These are phyloP conservation scores for Pseudopipra pipra DNA, from an alignment of 2,113 vertebrate genomes.

Conservation along the genomic window DNA sequence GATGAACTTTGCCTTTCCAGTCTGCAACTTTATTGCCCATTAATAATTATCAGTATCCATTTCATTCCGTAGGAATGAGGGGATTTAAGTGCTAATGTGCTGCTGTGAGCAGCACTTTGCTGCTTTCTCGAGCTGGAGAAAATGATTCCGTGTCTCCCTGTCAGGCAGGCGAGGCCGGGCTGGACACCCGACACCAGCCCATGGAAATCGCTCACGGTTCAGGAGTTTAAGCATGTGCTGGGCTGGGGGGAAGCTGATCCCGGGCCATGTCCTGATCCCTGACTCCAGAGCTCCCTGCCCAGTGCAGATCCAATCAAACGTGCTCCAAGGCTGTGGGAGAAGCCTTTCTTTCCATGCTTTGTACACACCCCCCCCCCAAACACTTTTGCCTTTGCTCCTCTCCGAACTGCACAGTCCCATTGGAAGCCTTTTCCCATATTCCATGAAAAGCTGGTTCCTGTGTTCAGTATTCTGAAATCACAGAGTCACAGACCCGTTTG, in stretches of 20 bases:
- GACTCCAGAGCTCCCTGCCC: background rate
- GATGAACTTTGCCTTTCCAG: slow-evolving; percentile 12
- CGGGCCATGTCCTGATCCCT: background rate
- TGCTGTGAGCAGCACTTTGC: background rate
- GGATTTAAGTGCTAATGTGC: background rate
- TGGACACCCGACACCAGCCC: background rate
- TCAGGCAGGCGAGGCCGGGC: background rate
- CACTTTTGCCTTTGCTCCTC: background rate
- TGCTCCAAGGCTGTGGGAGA: background rate
- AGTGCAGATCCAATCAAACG: rapidly evolving
- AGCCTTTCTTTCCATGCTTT: background rate
- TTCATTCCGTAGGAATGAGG: slow-evolving; percentile 24
- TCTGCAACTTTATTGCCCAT: slow-evolving; percentile 56
- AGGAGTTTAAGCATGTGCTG: background rate
- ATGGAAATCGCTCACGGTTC: background rate
- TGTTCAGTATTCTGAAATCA: background rate
- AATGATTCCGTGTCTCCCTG: background rate
- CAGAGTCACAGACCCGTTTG: background rate
- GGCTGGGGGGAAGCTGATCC: background rate
- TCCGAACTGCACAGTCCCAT: background rate
- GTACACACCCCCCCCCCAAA: background rate
- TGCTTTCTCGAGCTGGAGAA: background rate
- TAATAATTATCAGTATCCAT: slow-evolving; percentile 36
- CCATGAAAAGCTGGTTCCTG: background rate
- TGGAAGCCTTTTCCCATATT: background rate